Base-by-base conservation (phyloP, 1,140 invertebrate species). In the roundworm (Caenorhabditis elegans) region DNA sequence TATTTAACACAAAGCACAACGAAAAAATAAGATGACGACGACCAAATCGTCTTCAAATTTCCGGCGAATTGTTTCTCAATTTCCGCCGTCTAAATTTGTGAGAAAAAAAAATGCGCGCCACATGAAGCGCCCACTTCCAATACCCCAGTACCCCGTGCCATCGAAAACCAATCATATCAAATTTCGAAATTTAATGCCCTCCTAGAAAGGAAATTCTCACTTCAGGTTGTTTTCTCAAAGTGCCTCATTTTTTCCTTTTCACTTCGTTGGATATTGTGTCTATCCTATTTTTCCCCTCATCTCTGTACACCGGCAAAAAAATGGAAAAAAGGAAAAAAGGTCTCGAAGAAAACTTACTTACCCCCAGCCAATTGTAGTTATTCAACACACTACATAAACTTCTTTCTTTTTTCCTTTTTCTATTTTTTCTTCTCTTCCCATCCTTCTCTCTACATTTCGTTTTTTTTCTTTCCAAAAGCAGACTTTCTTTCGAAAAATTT, bases 261-360 rank as follows among this genome's bases (percentile, higher is more conserved):
- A 70, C 34, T 70, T 13, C 34, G 19, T 22, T 70, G 34, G 19
- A 70, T 70, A 70, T 70, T 70, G 34, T 39, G 60, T 70, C 34
- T 39, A 13, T 70, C 53, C 28, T 53, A 26, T 22, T 28, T 55
- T 43, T 39, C 26, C 19, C 26, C 26, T 55, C 11, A 70, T 22
- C 34, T 17, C 26, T 26, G 22, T 4, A 11, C 60, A 70, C 60
- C 34, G 19, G 60, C 26, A 60, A 0, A 3, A 3, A 15, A 24
- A 5, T 15, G 39, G 39, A 2, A 60, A 60, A 60, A 34, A 5
- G 22, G 5, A 39, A 70, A 70, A 70, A 70, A 70, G 34, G 60
- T 70, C 60, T 70, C 34, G 34, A 39, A 70, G 60, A 70, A 70
- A 70, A 70, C 60, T 70, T 70, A 70, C 60, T 70, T 70, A 70